Conservation (phyloP, 2,113 vertebrate genomes). For the Antechinus flavipes region DNA sequence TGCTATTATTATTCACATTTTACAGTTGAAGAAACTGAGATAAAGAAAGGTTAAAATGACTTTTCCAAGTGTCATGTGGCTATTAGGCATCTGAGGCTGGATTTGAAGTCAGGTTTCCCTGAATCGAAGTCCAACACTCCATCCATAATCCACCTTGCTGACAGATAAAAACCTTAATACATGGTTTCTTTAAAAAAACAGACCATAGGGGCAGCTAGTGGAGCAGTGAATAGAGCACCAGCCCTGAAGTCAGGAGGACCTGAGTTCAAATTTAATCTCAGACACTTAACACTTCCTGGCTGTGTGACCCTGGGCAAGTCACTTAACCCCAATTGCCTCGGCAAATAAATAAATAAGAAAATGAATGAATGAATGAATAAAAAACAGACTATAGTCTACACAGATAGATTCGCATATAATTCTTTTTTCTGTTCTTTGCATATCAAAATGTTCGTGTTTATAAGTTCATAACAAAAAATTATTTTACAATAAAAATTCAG, state of each 20-base stretch:
- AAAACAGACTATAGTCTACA: neutral
- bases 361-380: too few species aligned
- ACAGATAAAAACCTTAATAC: neutral
- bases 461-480: neutral
- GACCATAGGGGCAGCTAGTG: neutral
- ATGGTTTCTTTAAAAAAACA: neutral
- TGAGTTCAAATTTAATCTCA: too few species aligned
- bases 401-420: neutral
- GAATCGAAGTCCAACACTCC: too few species aligned
- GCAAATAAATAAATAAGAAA: too few species aligned
- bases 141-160: neutral
- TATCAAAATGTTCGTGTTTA: neutral
- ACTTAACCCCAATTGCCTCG: too few species aligned
- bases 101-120: neutral
- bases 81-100: neutral
- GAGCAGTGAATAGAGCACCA: too few species aligned
- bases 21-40: conserved; percentile 17
- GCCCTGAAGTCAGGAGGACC: too few species aligned
- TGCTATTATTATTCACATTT: neutral
- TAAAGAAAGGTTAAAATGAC: neutral
- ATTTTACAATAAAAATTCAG: too few species aligned
- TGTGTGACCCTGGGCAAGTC: too few species aligned
- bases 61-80: neutral
- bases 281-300: too few species aligned
- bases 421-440: neutral